Conservation (phyloP, 2,797 vertebrate species). For the Gymnodraco acuticeps region DNA sequence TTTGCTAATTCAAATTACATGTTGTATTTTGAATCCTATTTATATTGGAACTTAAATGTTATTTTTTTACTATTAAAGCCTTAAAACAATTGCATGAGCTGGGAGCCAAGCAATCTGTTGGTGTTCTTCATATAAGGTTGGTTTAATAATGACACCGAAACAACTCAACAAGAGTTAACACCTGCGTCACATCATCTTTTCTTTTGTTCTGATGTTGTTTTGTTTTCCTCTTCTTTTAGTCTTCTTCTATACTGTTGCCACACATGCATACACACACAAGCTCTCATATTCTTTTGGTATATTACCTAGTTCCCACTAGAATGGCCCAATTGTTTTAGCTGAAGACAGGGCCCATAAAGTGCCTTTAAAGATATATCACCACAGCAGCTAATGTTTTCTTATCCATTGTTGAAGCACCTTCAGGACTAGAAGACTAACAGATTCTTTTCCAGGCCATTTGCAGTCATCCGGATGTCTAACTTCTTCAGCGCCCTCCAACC, state of each 20-base stretch:
- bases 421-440: conserved; percentile 59
- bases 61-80: conserved; percentile 40
- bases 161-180: conserved; percentile 68
- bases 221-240: conserved; percentile 15
- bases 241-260: conserved; percentile 17
- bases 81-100: conserved; percentile 62
- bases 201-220: conserved; percentile 32
- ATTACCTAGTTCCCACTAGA: conserved; percentile 52
- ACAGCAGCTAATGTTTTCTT: conserved; percentile 68
- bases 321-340: conserved; percentile 69
- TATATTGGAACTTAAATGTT: conserved; percentile 47
- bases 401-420: conserved; percentile 60
- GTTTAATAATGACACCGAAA: conserved; percentile 58
- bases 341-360: conserved; percentile 63
- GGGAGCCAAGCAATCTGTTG: conserved; percentile 77
- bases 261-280: conserved; percentile 24
- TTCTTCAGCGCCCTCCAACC: not conserved
- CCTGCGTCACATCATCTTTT: conserved; percentile 49
- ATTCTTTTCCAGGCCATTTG: conserved; percentile 76
- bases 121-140: conserved; percentile 69
- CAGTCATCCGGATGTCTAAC: conserved; percentile 39
- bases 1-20: conserved; percentile 64
- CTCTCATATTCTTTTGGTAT: conserved; percentile 38
- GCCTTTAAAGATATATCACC: conserved; percentile 73
- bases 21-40: conserved; percentile 65